phyloP scores from a whole-genome alignment of 2,888 invertebrate genomes.

The Nipponacmea schrenckii region DNA sequence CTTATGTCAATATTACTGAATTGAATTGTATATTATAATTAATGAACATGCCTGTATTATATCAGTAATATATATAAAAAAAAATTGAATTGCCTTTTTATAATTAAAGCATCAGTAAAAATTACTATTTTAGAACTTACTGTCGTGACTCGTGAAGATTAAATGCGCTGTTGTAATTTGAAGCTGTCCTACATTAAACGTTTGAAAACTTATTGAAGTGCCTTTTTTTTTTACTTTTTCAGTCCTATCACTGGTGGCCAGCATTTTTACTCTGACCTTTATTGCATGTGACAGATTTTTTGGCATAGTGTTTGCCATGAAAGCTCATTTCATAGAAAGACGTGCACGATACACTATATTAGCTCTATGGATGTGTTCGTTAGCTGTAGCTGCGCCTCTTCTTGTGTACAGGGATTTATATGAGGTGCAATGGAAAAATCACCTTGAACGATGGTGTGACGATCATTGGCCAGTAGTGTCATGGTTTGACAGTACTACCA shows the following conservation, averaged over 20 bases:
- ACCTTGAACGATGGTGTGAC: slow-evolving; percentile 80
- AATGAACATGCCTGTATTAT: no score
- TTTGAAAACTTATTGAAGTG: no score
- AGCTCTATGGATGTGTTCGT: slow-evolving; percentile 77
- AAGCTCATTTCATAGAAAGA: slow-evolving; percentile 76
- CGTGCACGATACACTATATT: slow-evolving; percentile 76
- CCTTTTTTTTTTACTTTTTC: slow-evolving; percentile 38
- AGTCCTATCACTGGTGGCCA: slow-evolving; percentile 80
- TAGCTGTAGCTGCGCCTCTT: slow-evolving; percentile 72
- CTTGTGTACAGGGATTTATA: slow-evolving; percentile 67
- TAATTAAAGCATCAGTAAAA: no score
- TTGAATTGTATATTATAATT: no score
- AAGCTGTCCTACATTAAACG: no score
- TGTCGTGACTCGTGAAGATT: no score
- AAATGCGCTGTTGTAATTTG: no score
- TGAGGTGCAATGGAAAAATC: slow-evolving; percentile 79
- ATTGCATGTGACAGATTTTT: slow-evolving; percentile 86
- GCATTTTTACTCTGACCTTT: slow-evolving; percentile 80
- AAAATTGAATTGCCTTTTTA: no score
- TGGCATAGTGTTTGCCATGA: slow-evolving; percentile 80
- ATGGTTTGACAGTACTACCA: slow-evolving; percentile 27
- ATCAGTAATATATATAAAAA: no score
- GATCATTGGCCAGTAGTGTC: slow-evolving; percentile 70
- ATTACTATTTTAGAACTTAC: no score
- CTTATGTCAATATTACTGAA: no score